Evolutionary conservation across 2,888 invertebrate genomes (phyloP), one percentile per base, ranked within the genome.

Genomic region (Meteorus cinctellus): DNA sequence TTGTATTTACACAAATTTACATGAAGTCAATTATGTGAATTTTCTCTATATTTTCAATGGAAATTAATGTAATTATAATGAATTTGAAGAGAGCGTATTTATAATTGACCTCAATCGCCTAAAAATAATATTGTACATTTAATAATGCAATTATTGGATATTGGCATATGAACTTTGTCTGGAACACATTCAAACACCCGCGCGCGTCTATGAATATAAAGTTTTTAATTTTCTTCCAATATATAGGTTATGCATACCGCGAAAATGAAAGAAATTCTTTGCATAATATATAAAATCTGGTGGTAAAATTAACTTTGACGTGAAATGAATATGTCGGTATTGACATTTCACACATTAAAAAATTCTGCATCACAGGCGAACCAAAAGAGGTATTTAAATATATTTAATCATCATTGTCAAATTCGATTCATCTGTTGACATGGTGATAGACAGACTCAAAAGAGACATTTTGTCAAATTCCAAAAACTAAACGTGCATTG

Each of bases 121-220:
- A 48, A 48, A 48, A 48, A 48, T 48, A n/a, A 48, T 48, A n/a
- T n/a, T 48, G 2, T 48, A 48, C 14, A 16, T 48, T 48, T n/a
- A 48, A 48, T 48, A 14, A 48, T 48, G 48, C 48, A 48, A 48
- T 48, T 48, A 48, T 48, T 48, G 48, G 48, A 48, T 48, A 48
- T 48, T 48, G 48, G 48, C 48, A 3, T 48, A 4, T 48, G 48
- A 48, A 48, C 48, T 48, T 48, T n/a, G n/a, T n/a, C n/a, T 48
- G n/a, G n/a, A 48, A 48, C n/a, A 48, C n/a, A 48, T 48, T 16
- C n/a, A n/a, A 14, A 48, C 6, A 48, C 6, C 10, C n/a, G 14
- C n/a, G 6, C n/a, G n/a, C n/a, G 14, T 48, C 3, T 48, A 48
- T 48, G n/a, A 48, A n/a, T 48, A 48, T 48, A n/a, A 14, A 48